A percentile compares a stretch with the other conserved stretches of the same genome.
phyloP scores from a whole-genome alignment of 2,113 vertebrate species.

The Varanus komodoensis region DNA sequence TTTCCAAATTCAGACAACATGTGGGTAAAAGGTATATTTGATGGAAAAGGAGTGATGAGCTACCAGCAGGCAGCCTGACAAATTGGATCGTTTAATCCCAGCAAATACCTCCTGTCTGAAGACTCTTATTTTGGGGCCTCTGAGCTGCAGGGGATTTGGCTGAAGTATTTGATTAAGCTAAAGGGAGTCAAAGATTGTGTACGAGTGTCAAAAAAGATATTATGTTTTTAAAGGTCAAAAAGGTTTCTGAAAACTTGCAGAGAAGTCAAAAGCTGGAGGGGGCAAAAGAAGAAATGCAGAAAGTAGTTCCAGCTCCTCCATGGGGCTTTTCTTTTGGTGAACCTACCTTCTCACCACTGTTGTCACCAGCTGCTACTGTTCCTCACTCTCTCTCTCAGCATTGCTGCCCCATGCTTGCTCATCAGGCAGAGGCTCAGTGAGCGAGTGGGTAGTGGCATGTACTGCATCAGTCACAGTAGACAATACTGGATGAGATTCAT shows the following conservation, averaged over 20 bases:
- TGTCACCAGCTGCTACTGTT: too few relatives aligned
- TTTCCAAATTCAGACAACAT: slow-evolving; percentile 14
- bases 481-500: neutral
- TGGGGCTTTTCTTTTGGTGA: too few relatives aligned
- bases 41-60: slow-evolving; percentile 19
- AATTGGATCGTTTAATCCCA: slow-evolving; percentile 54
- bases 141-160: slow-evolving; percentile 38
- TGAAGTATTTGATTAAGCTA: slow-evolving; percentile 30
- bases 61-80: slow-evolving; percentile 39
- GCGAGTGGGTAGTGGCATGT: too few relatives aligned
- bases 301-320: neutral
- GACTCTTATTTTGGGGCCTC: slow-evolving; percentile 34
- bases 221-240: slow-evolving; percentile 52
- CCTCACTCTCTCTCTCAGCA: too few relatives aligned
- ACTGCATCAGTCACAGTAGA: too few relatives aligned
- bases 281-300: neutral
- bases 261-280: neutral
- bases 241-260: slow-evolving; percentile 39
- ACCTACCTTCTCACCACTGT: too few relatives aligned
- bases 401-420: too few relatives aligned
- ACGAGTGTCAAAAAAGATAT: slow-evolving; percentile 36
- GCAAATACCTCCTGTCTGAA: slow-evolving; percentile 32
- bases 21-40: neutral
- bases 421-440: too few relatives aligned
- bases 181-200: slow-evolving; percentile 33